Evolutionary conservation across 2,113 vertebrate species (phyloP).

Genomic region (Corythornis vintsioides): DNA sequence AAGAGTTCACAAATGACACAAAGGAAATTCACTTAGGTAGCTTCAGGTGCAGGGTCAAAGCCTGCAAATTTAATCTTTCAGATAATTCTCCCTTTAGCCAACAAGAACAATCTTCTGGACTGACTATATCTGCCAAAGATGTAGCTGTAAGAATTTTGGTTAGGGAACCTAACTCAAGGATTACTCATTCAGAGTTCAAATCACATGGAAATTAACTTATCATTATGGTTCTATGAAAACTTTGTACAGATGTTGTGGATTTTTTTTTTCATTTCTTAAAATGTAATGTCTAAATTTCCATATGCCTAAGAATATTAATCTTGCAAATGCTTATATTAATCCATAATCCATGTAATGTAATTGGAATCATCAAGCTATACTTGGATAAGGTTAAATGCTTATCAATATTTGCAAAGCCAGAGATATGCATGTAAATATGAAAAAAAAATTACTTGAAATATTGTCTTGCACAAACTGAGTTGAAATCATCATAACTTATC

Average conservation of each 20-base stretch:
- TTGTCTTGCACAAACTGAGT: background rate
- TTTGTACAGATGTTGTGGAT: background rate
- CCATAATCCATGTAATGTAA: background rate
- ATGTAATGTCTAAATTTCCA: background rate
- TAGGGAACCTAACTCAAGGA: background rate
- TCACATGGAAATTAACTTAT: background rate
- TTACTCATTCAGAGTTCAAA: background rate
- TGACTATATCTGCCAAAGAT: background rate
- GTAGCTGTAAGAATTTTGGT: background rate
- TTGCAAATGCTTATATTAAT: background rate
- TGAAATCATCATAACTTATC: background rate
- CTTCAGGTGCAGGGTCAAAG: background rate
- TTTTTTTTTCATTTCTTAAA: background rate
- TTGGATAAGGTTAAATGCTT: background rate
- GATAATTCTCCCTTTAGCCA: background rate
- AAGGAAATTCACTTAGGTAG: background rate
- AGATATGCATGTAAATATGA: background rate
- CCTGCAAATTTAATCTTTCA: background rate
- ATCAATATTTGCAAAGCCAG: background rate
- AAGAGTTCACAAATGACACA: background rate
- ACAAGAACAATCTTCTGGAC: background rate
- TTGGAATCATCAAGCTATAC: background rate
- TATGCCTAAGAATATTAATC: background rate
- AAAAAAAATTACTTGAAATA: background rate
- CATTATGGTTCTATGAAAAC: background rate